phyloP scores from a whole-genome alignment of 2,797 vertebrate genomes.

The Echeneis naucrates region DNA sequence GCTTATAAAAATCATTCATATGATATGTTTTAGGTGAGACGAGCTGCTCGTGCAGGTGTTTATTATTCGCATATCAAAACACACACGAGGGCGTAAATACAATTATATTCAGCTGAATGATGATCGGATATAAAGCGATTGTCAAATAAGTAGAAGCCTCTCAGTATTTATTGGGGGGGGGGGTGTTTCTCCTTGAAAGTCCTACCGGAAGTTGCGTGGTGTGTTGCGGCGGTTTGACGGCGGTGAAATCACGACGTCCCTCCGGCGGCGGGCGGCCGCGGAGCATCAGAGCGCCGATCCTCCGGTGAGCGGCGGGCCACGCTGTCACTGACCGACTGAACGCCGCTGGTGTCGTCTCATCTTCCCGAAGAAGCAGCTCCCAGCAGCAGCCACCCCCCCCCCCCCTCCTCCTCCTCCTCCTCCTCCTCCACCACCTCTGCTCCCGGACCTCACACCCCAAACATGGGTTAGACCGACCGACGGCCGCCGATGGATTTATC shows the following conservation, averaged over 20 bases:
- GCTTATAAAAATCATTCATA: not conserved
- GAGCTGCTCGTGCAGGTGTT: not conserved
- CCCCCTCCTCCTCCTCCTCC: no score
- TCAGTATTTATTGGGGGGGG: no score
- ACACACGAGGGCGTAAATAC: no score
- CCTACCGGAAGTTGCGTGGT: rapidly evolving
- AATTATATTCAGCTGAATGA: no score
- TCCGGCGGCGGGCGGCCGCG: conserved; percentile 67
- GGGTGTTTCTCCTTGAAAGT: conserved; percentile 16
- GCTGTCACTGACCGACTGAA: conserved; percentile 66
- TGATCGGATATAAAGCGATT: no score
- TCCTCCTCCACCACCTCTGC: no score
- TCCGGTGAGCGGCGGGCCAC: conserved; percentile 41
- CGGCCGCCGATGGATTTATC: conserved; percentile 72
- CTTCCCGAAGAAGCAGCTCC: conserved; percentile 24
- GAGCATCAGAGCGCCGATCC: conserved; percentile 75
- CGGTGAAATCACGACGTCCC: conserved; percentile 61
- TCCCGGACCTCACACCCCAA: conserved; percentile 57
- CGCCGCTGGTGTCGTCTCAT: conserved; percentile 49
- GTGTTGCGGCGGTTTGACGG: rapidly evolving
- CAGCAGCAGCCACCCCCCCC: no score
- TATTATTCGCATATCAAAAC: not conserved
- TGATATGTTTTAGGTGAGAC: not conserved
- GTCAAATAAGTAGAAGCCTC: not conserved
- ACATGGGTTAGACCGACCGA: conserved; percentile 85